Evolutionary conservation across 2,888 invertebrate species (phyloP), one percentile per base, ranked within the genome.

Genomic region (Prenolepis imparis): DNA sequence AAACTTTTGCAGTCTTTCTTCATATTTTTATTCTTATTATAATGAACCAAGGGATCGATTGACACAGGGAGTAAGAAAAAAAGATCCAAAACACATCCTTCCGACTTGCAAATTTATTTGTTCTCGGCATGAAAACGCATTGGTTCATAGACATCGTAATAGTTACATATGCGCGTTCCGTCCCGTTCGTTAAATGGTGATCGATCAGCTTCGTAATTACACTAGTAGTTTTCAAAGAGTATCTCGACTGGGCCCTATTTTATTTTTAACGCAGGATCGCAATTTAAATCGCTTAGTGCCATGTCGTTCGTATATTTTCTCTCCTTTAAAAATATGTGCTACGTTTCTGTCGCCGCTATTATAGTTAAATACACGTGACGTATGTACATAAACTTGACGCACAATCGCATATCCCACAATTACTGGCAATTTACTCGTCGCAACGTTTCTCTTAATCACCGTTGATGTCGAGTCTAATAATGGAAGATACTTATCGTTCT

Each of bases 71-170:
- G 36, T 59, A 59, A 80, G 59, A 59, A 80, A 80, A 80, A 80
- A 66, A 48, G 74, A 72, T 55, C 9, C 18, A 83, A 32, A 80
- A 67, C 39, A n/a, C 24, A 70, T 41, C 59, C 61, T 82, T 88
- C 84, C 88, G 90, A 89, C 87, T 90, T 90, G 90, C 88, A 90
- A 90, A 90, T 90, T 90, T 90, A 90, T 90, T 90, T 89, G 86
- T 90, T 87, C 82, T 90, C 88, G 90, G 86, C 90, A 90, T 90
- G 90, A 89, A 90, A 90, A 90, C 87, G 89, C 85, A 84, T 90
- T 90, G 88, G 89, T 89, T 91, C 88, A 86, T 89, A 91, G 86
- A 89, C 87, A 91, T 87, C 83, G 74, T 88, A 89, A 82, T 90
- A 84, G 73, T 81, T 84, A 84, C 72, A 88, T 83, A 77, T 61